Evolutionary conservation across 2,797 vertebrate species (phyloP).

Genomic region (Oreochromis grahami): DNA sequence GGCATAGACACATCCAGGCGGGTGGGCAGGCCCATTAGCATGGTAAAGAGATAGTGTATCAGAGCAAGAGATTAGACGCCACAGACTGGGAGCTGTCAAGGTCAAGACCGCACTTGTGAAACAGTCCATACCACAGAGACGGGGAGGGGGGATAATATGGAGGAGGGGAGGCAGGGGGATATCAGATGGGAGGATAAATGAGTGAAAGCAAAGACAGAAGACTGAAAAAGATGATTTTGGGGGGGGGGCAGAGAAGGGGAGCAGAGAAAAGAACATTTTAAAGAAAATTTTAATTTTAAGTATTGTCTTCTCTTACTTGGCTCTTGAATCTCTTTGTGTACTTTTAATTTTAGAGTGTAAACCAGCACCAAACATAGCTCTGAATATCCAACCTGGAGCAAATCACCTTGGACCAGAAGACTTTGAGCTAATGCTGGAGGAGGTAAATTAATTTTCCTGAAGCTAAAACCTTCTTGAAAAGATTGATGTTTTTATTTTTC

Average conservation of each 20-base stretch:
- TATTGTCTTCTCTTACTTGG: background rate
- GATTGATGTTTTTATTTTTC: background rate
- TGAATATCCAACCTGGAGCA: slow-evolving; percentile 83
- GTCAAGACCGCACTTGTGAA: slow-evolving; percentile 79
- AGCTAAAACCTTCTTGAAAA: background rate
- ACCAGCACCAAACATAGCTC: slow-evolving; percentile 74
- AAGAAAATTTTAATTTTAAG: slow-evolving; percentile 14
- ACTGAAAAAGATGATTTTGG: background rate
- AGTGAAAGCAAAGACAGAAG: slow-evolving; percentile 10
- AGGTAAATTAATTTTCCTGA: slow-evolving; percentile 71
- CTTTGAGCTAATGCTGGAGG: slow-evolving; percentile 80
- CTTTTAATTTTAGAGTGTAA: slow-evolving; percentile 34
- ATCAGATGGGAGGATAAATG: slow-evolving; percentile 30
- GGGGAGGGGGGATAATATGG: slow-evolving; percentile 19
- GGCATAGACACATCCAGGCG: slow-evolving; percentile 56
- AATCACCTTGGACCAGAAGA: slow-evolving; percentile 82
- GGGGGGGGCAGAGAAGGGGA: background rate
- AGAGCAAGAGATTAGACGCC: slow-evolving; percentile 75
- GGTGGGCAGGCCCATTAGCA: slow-evolving; percentile 73
- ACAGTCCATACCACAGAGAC: slow-evolving; percentile 55
- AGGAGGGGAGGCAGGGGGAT: slow-evolving; percentile 6
- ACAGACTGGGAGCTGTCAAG: slow-evolving; percentile 77
- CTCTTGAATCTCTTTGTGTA: background rate
- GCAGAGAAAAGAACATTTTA: background rate
- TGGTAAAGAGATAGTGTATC: slow-evolving; percentile 79